These are phyloP conservation scores for Papilio helenus DNA, from an alignment of 1,140 invertebrate species.

Conservation along the genomic window DNA sequence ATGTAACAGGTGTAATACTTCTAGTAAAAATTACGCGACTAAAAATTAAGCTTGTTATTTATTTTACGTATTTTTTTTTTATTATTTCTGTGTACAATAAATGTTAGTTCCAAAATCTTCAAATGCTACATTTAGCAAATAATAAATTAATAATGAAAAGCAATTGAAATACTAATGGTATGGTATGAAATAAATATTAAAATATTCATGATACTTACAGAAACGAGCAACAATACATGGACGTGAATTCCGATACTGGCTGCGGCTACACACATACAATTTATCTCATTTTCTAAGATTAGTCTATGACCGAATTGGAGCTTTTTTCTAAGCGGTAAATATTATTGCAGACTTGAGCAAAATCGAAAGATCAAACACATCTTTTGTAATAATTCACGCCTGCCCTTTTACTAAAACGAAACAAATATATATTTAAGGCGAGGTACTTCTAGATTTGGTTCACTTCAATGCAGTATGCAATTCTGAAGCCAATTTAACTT, in stretches of 20 bases:
- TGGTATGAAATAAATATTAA: neutral
- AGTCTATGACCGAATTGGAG: conserved; percentile 5
- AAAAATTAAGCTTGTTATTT: neutral
- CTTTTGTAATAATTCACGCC: conserved; percentile 5
- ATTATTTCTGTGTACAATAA: neutral
- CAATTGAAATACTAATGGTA: neutral
- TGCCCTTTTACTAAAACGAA: conserved; percentile 1
- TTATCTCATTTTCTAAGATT: conserved; percentile 53
- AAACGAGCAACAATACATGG: conserved; percentile 82
- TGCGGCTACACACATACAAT: conserved; percentile 51
- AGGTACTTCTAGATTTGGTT: conserved; percentile 13
- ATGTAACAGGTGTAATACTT: conserved; percentile 23
- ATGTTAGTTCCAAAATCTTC: neutral
- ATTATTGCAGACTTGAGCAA: conserved; percentile 22
- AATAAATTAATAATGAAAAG: neutral
- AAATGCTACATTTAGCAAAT: neutral
- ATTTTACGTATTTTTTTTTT: neutral
- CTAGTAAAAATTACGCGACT: neutral
- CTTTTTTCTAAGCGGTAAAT: conserved; percentile 27
- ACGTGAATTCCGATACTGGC: conserved; percentile 67
- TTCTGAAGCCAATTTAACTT: neutral
- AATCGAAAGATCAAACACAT: conserved; percentile 24
- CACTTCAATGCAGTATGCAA: conserved; percentile 16
- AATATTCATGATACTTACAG: conserved; percentile 68
- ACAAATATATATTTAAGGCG: neutral